These are phyloP conservation scores for Sisyra terminalis DNA, from an alignment of 2,888 invertebrate species.

Conservation along the genomic window DNA sequence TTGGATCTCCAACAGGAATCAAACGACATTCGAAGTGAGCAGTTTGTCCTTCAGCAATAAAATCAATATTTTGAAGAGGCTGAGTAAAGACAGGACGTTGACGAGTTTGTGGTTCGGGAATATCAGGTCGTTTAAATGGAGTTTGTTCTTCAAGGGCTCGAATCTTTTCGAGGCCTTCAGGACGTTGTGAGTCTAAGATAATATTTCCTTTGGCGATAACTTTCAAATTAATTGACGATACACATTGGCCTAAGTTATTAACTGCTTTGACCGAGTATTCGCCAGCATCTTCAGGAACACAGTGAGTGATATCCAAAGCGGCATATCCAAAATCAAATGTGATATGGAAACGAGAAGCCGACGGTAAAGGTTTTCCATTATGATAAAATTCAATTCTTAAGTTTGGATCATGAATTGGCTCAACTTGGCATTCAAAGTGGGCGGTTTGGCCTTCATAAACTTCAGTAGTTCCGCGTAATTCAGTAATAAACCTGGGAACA, in stretches of 20 bases:
- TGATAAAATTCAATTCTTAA: conserved; percentile 82
- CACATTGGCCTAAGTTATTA: conserved; percentile 81
- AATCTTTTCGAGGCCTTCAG: conserved; percentile 88
- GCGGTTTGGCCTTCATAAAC: conserved; percentile 85
- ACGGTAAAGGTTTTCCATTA: conserved; percentile 80
- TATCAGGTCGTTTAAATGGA: conserved; percentile 63
- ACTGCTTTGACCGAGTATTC: conserved; percentile 87
- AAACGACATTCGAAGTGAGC: conserved; percentile 93
- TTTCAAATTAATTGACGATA: conserved; percentile 62
- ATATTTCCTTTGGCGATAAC: conserved; percentile 74
- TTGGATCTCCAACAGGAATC: conserved; percentile 88
- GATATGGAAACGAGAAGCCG: conserved; percentile 82
- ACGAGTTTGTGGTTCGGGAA: conserved; percentile 66
- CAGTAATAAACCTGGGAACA: conserved; percentile 71
- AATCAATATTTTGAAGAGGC: conserved; percentile 80
- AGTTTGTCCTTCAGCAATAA: conserved; percentile 71
- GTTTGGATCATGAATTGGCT: conserved; percentile 80
- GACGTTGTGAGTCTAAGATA: conserved; percentile 79
- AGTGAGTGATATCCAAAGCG: conserved; percentile 85
- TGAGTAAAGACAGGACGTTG: conserved; percentile 91
- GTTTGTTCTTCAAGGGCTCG: conserved; percentile 68
- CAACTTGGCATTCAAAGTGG: conserved; percentile 90
- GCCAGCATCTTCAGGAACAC: conserved; percentile 90
- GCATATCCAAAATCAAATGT: conserved; percentile 97
- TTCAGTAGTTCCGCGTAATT: conserved; percentile 73